phyloP scores from a whole-genome alignment of 2,888 invertebrate genomes.

The Drosophila suboccidentalis region DNA sequence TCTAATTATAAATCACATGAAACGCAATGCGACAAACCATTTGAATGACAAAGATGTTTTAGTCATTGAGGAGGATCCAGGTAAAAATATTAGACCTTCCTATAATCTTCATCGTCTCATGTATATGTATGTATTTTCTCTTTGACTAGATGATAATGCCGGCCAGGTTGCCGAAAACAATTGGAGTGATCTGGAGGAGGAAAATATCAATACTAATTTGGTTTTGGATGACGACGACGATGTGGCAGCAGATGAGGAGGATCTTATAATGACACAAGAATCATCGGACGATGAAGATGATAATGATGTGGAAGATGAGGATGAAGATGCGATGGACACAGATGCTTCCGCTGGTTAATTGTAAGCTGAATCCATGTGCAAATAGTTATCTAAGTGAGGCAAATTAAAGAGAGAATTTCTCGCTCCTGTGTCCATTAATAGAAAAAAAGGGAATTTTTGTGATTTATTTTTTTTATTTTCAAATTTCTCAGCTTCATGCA shows the following conservation, averaged over 20 bases:
- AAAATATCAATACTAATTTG: constrained; percentile 14
- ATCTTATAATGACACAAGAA: constrained; percentile 48
- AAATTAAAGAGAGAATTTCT: constrained; percentile 8
- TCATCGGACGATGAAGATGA: constrained; percentile 56
- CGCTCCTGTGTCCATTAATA: constrained; percentile 18
- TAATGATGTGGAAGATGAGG: constrained; percentile 43
- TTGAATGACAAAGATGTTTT: constrained; percentile 81
- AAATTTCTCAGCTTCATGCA: constrained; percentile 63
- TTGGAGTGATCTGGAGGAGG: constrained; percentile 68
- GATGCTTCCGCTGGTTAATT: constrained; percentile 47
- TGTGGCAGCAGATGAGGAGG: constrained; percentile 67
- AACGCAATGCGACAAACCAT: constrained; percentile 80
- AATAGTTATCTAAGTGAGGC: constrained; percentile 18
- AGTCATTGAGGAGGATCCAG: constrained; percentile 80
- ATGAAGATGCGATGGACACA: constrained; percentile 54
- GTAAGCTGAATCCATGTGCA: constrained; percentile 7
- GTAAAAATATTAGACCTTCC: constrained; percentile 51
- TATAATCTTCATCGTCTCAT: not conserved
- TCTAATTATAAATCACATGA: constrained; percentile 84
- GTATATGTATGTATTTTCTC: not conserved
- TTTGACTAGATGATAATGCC: constrained; percentile 35
- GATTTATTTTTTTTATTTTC: constrained; percentile 46
- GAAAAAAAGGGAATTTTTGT: constrained; percentile 18
- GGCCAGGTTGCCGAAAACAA: constrained; percentile 35
- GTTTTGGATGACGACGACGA: constrained; percentile 63